These are phyloP conservation scores for Eira barbara DNA, from an alignment of 2,113 vertebrate species.

Conservation along the genomic window DNA sequence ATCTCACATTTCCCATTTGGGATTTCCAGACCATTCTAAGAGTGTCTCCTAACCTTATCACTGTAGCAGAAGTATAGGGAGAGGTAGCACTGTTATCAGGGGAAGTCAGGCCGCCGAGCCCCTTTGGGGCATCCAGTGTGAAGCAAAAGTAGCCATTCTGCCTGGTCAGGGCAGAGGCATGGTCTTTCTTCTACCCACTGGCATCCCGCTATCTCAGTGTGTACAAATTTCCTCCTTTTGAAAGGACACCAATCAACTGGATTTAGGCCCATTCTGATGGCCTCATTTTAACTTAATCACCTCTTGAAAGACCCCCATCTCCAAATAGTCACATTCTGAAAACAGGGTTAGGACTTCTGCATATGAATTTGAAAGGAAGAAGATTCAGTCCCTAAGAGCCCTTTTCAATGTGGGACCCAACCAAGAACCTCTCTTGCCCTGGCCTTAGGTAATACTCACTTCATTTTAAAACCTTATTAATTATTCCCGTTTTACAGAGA, in stretches of 20 bases:
- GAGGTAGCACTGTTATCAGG: too few species aligned
- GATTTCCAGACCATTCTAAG: background rate
- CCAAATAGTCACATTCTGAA: background rate
- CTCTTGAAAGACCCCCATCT: background rate
- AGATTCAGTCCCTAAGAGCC: background rate
- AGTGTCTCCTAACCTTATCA: background rate
- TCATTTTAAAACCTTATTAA: background rate
- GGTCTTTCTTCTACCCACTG: background rate
- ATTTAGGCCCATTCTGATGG: background rate
- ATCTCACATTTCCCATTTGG: background rate
- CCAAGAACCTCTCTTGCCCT: background rate
- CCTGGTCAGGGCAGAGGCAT: background rate
- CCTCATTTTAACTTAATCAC: background rate
- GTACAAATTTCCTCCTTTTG: background rate
- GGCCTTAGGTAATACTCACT: background rate
- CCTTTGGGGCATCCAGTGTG: background rate
- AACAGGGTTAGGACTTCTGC: background rate
- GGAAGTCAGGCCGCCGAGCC: accelerated
- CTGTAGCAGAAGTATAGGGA: background rate
- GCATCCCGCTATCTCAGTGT: background rate
- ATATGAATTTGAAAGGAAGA: background rate
- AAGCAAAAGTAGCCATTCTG: background rate
- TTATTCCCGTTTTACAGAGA: background rate
- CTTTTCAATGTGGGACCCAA: background rate
- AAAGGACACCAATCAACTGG: background rate